Percentiles rank a stretch among this genome's conserved stretches.
Evolutionary conservation across 2,888 invertebrate genomes (phyloP).

Genomic region (Cheilosia variabilis): DNA sequence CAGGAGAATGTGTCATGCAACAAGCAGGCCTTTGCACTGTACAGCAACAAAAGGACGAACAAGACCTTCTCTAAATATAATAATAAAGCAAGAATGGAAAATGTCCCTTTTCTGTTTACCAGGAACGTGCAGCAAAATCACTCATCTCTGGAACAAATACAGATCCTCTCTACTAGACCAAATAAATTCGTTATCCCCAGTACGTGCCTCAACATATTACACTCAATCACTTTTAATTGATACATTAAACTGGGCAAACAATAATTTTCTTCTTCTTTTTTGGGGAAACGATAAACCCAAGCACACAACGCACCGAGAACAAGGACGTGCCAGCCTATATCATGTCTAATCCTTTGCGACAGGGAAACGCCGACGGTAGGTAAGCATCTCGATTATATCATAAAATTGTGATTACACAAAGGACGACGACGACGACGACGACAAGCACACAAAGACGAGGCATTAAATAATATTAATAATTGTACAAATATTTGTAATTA

Average conservation of each 20-base stretch:
- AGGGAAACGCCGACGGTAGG: slow-evolving; percentile 29
- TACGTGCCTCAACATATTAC: slow-evolving; percentile 83
- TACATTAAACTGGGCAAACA: slow-evolving; percentile 82
- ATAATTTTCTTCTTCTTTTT: slow-evolving; percentile 42
- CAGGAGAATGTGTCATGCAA: slow-evolving; percentile 43
- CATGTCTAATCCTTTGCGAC: slow-evolving; percentile 27
- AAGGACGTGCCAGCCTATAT: slow-evolving; percentile 26
- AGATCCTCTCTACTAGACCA: slow-evolving; percentile 43
- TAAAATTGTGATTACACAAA: slow-evolving; percentile 68
- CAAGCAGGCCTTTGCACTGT: slow-evolving; percentile 64
- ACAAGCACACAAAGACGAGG: slow-evolving; percentile 14
- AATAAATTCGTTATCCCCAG: slow-evolving; percentile 72
- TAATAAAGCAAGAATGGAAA: slow-evolving; percentile 24
- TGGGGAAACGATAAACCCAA: slow-evolving; percentile 2
- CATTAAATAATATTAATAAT: slow-evolving; percentile 74
- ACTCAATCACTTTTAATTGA: slow-evolving; percentile 84
- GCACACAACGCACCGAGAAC: slow-evolving; percentile 18
- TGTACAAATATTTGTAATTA: slow-evolving; percentile 74
- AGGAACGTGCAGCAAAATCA: neutral
- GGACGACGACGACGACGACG: neutral
- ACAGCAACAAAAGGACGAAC: slow-evolving; percentile 13
- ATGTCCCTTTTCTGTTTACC: slow-evolving; percentile 59
- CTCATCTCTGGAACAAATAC: slow-evolving; percentile 32
- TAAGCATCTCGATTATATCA: slow-evolving; percentile 64
- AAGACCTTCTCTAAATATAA: slow-evolving; percentile 47